phyloP scores from a whole-genome alignment of 1,140 invertebrate genomes.

The Anthonomus grandis region DNA sequence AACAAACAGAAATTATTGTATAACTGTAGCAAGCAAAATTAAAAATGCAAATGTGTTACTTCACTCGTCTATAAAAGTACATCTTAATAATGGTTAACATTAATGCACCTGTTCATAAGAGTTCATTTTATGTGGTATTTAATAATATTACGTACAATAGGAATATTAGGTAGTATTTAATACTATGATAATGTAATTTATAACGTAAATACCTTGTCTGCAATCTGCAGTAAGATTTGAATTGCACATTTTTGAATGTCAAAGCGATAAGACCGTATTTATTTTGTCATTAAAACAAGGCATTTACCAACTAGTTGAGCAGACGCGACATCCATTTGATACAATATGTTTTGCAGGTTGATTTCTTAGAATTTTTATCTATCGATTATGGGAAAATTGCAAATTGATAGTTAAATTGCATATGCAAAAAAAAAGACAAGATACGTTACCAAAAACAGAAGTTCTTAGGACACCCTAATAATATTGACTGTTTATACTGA shows the following conservation, averaged over 20 bases:
- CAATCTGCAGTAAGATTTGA: background rate
- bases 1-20: background rate
- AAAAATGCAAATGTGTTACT: background rate
- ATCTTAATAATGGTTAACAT: conserved; percentile 2
- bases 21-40: too few relatives aligned
- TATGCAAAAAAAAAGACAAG: too few relatives aligned
- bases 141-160: background rate
- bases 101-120: conserved; percentile 19
- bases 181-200: background rate
- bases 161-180: background rate
- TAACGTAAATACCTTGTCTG: background rate
- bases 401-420: too few relatives aligned
- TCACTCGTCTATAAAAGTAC: background rate
- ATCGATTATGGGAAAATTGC: too few relatives aligned
- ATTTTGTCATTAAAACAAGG: background rate
- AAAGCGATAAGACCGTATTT: background rate
- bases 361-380: too few relatives aligned
- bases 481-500: too few relatives aligned
- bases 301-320: too few relatives aligned
- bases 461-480: too few relatives aligned
- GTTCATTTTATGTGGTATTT: conserved; percentile 7
- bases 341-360: too few relatives aligned
- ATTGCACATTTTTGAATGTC: background rate
- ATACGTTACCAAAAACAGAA: too few relatives aligned
- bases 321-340: too few relatives aligned